A percentile compares a stretch with the other conserved stretches of the same genome.
phyloP scores from a whole-genome alignment of 1,140 invertebrate species.

The Brachionus sp. region DNA sequence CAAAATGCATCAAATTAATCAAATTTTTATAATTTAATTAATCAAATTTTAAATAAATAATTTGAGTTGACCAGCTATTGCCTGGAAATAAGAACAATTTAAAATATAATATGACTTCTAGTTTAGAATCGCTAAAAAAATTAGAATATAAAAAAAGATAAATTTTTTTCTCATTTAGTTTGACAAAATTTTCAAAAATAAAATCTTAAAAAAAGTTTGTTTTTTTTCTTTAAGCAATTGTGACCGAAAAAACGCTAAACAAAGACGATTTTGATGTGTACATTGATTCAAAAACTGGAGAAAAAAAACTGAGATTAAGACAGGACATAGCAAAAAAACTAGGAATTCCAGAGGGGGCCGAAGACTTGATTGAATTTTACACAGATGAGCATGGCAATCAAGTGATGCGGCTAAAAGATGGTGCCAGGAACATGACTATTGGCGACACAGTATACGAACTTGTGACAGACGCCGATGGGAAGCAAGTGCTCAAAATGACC shows the following conservation, averaged over 20 bases:
- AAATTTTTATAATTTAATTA: too few species aligned
- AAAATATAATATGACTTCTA: too few species aligned
- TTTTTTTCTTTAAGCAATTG: slow-evolving; percentile 12
- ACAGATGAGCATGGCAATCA: slow-evolving; percentile 44
- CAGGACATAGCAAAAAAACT: slow-evolving; percentile 31
- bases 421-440: slow-evolving; percentile 6
- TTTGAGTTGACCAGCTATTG: too few species aligned
- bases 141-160: too few species aligned
- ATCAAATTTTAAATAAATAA: too few species aligned
- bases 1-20: too few species aligned
- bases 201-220: not conserved
- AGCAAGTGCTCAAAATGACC: slow-evolving; percentile 33
- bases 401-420: slow-evolving; percentile 12
- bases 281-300: not conserved
- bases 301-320: not conserved
- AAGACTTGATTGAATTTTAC: slow-evolving; percentile 25
- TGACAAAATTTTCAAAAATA: too few species aligned
- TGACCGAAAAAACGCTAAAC: slow-evolving; percentile 6
- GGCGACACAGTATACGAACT: slow-evolving; percentile 40
- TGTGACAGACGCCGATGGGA: not conserved
- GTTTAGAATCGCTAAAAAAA: too few species aligned
- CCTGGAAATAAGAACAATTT: too few species aligned
- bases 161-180: too few species aligned
- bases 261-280: slow-evolving; percentile 23
- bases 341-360: slow-evolving; percentile 8